Evolutionary conservation across 2,888 invertebrate species (phyloP), one percentile per base, ranked within the genome.

Genomic region (Tiliacea aurago): DNA sequence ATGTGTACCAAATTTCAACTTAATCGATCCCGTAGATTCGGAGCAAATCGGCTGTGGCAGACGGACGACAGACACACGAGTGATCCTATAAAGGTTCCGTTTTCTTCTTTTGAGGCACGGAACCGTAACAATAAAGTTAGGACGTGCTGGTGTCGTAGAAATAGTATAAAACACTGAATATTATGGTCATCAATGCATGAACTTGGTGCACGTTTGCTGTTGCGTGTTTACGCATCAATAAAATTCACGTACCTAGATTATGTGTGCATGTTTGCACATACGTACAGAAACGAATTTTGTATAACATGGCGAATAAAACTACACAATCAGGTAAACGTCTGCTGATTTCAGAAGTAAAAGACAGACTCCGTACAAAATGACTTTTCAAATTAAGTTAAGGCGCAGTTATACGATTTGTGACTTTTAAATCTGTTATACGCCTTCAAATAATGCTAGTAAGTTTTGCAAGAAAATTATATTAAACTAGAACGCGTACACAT

Each of bases 191-290:
- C 23, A 43, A 23, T 18, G 18, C 15, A 23, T 2, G 0, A 59
- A 20, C 45, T 37, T 47, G 37, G 20, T 20, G 18, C 28, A 41
- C n/a, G 47, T 33, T 15, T 51, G 2, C 4, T 33, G 33, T 45
- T 23, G 43, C 37, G 11, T 72, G 61, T 62, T 74, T 51, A 62
- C 45, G 9, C 4, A 20, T 23, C 59, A 61, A 28, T 47, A 63
- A 51, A 61, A 74, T n/a, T 45, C 74, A 74, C 73, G 59, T 59
- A n/a, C 2, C 0, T 62, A 58, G 20, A 15, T 13, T 43, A 20
- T 23, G 15, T 45, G 23, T 15, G 20, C 28, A 56, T 41, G 7
- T 49, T 33, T 49, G 13, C 33, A 41, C 13, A 43, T 43, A 18
- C 13, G 15, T 13, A 23, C 1, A 15, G n/a, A n/a, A 20, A 51